These are phyloP conservation scores for Isoperla grammatica DNA, from an alignment of 2,888 invertebrate genomes.

Conservation along the genomic window DNA sequence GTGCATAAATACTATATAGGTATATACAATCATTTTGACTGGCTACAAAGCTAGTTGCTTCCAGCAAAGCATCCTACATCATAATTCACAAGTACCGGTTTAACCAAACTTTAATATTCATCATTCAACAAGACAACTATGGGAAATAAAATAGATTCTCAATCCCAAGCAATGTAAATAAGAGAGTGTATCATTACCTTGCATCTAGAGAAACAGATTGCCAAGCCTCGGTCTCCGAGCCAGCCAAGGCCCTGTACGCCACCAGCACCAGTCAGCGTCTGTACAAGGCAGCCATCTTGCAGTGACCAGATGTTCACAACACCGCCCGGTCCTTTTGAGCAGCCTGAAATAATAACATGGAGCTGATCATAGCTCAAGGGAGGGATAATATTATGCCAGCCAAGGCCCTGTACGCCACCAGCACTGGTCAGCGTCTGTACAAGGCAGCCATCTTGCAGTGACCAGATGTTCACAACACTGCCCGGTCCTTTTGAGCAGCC, in stretches of 20 bases:
- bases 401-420: slow-evolving; percentile 47
- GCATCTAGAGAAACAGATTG: slow-evolving; percentile 50
- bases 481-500: slow-evolving; percentile 43
- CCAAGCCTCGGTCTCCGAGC: slow-evolving; percentile 47
- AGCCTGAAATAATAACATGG: slow-evolving; percentile 34
- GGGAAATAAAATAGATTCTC: too few relatives aligned
- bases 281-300: slow-evolving; percentile 51
- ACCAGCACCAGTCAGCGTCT: slow-evolving; percentile 51
- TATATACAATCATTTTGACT: too few relatives aligned
- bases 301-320: slow-evolving; percentile 58
- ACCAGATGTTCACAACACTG: slow-evolving; percentile 57
- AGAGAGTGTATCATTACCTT: too few relatives aligned
- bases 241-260: slow-evolving; percentile 48
- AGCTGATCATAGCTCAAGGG: too few relatives aligned
- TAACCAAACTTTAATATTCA: too few relatives aligned
- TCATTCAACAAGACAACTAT: too few relatives aligned
- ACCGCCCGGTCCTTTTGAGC: slow-evolving; percentile 45
- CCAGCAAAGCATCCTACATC: too few relatives aligned
- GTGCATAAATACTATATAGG: too few relatives aligned
- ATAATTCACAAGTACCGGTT: too few relatives aligned
- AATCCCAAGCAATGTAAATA: too few relatives aligned
- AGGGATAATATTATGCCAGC: too few relatives aligned
- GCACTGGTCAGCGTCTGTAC: slow-evolving; percentile 51
- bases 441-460: slow-evolving; percentile 52
- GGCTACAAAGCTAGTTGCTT: too few relatives aligned